A percentile compares a stretch with the other conserved stretches of the same genome.
These are phyloP conservation scores for Meta bourneti DNA, from an alignment of 2,888 invertebrate genomes.

Conservation along the genomic window DNA sequence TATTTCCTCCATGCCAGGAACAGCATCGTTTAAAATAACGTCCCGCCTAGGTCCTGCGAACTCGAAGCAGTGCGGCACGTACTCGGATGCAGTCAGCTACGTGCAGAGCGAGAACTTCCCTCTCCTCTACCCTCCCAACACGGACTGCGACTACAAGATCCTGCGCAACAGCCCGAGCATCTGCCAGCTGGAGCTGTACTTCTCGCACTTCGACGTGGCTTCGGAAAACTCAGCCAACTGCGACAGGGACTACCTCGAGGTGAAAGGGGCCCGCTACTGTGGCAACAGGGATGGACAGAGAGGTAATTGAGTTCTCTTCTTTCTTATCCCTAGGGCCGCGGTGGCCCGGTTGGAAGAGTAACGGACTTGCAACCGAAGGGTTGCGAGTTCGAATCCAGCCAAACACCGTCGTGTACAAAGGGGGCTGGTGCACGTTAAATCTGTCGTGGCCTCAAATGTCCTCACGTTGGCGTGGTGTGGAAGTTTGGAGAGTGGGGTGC, in stretches of 20 bases:
- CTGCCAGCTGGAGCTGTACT: conserved; percentile 77
- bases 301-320: conserved; percentile 41
- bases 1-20: too few species aligned
- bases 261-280: conserved; percentile 77
- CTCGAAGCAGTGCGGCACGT: conserved; percentile 71
- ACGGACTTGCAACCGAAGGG: too few species aligned
- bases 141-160: conserved; percentile 78
- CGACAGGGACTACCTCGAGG: conserved; percentile 77
- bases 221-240: conserved; percentile 72
- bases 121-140: conserved; percentile 76
- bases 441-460: too few species aligned
- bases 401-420: too few species aligned
- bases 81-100: conserved; percentile 36
- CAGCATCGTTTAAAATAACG: too few species aligned
- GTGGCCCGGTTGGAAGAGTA: too few species aligned
- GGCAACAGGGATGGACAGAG: conserved; percentile 77
- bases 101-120: conserved; percentile 78
- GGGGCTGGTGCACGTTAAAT: too few species aligned
- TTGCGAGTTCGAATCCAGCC: too few species aligned
- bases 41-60: conserved; percentile 37
- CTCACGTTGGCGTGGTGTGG: too few species aligned
- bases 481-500: too few species aligned
- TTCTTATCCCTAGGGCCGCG: too few species aligned
- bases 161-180: conserved; percentile 68
- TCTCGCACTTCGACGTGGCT: conserved; percentile 78